A percentile compares a stretch with the other conserved stretches of the same genome.
phyloP scores from a whole-genome alignment of 2,113 vertebrate genomes.

The Rhipidura dahli region DNA sequence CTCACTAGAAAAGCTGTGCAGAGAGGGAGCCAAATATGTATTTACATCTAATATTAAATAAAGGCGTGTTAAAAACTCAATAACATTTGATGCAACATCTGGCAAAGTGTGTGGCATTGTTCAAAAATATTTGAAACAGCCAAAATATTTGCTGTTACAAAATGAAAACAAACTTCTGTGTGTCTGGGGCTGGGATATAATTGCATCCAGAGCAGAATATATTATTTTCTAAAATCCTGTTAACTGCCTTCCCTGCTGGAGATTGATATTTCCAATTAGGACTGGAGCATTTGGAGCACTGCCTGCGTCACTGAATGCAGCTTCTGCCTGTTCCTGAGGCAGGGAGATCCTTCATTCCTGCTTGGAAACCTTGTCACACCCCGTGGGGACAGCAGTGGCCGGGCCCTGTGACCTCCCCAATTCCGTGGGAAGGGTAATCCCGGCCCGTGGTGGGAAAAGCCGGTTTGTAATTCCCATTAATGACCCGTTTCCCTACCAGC shows the following conservation, averaged over 20 bases:
- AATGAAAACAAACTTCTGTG: not conserved
- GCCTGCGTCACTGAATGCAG: accelerated
- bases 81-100: conserved; percentile 3
- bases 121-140: not conserved
- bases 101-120: not conserved
- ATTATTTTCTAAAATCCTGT: not conserved
- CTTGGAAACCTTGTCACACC: accelerated
- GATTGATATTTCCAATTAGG: not conserved
- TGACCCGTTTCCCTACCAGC: not conserved
- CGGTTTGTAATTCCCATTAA: not conserved
- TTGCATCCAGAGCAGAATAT: not conserved
- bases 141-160: not conserved
- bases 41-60: not conserved
- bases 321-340: not conserved
- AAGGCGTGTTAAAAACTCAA: not conserved
- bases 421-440: not conserved
- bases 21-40: not conserved
- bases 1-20: not conserved
- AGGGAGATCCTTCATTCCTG: accelerated
- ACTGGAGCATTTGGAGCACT: not conserved
- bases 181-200: not conserved
- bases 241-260: not conserved
- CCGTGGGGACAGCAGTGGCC: accelerated
- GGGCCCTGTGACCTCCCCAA: not conserved
- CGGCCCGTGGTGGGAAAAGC: not conserved